Conservation (phyloP, 2,113 vertebrate species). For the Camelus bactrianus region DNA sequence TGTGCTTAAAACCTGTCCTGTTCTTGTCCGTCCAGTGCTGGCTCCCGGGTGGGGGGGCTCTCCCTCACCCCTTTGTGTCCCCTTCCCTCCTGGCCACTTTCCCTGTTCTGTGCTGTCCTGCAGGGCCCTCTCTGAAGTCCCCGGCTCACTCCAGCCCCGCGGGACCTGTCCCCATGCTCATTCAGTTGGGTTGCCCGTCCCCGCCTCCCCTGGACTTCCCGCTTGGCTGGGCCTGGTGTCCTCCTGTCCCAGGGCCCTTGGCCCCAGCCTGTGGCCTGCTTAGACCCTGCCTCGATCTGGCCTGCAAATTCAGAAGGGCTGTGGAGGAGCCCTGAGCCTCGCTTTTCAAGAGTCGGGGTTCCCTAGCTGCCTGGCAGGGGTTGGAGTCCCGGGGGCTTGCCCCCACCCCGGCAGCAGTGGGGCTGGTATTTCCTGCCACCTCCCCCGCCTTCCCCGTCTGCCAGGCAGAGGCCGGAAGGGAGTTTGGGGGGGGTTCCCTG, state of each 20-base stretch:
- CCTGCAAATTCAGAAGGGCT: not conserved
- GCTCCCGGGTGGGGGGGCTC: accelerated
- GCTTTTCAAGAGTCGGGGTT: not conserved
- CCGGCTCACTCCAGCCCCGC: not conserved
- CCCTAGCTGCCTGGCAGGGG: not conserved
- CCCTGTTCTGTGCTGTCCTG: accelerated
- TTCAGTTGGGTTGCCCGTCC: not conserved
- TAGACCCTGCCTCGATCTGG: accelerated
- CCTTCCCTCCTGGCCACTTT: not conserved
- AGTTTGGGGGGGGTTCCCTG: constrained; percentile 59
- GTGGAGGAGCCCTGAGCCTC: not conserved
- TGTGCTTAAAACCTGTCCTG: not conserved
- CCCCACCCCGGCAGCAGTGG: accelerated
- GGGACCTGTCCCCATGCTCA: not conserved
- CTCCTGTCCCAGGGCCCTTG: not conserved
- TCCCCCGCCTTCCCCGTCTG: not conserved
- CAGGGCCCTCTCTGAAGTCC: not conserved
- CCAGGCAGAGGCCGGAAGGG: constrained; percentile 54
- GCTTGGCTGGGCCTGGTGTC: not conserved
- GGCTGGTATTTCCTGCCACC: constrained; percentile 64
- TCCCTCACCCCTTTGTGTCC: accelerated
- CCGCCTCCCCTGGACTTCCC: not conserved
- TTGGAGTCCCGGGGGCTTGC: not conserved
- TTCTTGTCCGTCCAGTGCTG: not conserved
- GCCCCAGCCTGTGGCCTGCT: not conserved